Conservation (phyloP, 2,797 vertebrate species). For the Pelodytes ibericus region DNA sequence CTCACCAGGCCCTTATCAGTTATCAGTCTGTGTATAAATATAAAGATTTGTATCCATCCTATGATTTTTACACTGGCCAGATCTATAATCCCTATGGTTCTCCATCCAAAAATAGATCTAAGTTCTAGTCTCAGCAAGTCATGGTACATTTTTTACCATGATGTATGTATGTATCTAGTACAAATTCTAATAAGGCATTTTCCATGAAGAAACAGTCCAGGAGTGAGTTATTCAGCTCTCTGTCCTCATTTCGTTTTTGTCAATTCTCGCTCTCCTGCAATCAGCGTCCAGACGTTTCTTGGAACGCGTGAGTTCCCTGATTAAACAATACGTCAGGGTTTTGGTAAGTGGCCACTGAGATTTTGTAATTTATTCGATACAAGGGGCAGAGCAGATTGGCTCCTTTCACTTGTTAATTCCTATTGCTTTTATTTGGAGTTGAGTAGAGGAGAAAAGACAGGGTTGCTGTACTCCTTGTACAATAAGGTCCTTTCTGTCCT, state of each 20-base stretch:
- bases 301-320: background rate
- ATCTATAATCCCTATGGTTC: no score
- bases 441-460: background rate
- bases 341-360: background rate
- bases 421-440: background rate
- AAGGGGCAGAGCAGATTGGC: conserved; percentile 6
- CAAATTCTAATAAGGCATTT: no score
- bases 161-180: no score
- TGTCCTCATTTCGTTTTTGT: background rate
- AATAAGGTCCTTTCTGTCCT: background rate
- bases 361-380: background rate
- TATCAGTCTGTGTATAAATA: no score
- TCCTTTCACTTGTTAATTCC: conserved; percentile 1
- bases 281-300: background rate
- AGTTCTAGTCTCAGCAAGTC: no score
- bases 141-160: no score
- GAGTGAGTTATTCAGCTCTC: background rate
- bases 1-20: no score
- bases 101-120: no score
- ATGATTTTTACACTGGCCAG: no score
- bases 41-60: no score
- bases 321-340: conserved; percentile 4
- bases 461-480: background rate
- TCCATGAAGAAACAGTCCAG: background rate
- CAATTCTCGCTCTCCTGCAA: background rate